Base-by-base conservation (phyloP, 2,888 invertebrate genomes). In the Coremacera marginata region DNA sequence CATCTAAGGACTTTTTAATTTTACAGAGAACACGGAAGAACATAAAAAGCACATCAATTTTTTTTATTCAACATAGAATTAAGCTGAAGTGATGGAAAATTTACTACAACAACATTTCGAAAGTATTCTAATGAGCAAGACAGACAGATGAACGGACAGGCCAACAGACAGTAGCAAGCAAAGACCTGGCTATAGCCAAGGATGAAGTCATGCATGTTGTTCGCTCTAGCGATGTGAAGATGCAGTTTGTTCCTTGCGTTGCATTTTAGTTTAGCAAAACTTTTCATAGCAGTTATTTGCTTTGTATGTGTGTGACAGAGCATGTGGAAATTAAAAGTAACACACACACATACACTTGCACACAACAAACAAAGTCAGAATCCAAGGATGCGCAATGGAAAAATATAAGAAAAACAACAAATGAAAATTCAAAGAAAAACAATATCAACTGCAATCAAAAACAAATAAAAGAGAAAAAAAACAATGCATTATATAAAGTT, bases 101-200 rank as follows among this genome's bases (percentile, higher is more conserved):
- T 52, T 77, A 62, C 62, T 62, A 27, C 68, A 73, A 62, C 68
- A 78, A 79, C 81, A 80, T 83, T 84, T 82, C 80, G 82, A 83
- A 85, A 84, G 83, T 85, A 85, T 85, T 84, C 83, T 84, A 85
- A 85, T 84, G 86, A 85, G 85, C 82, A 63, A 80, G 76, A 82
- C 75, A 37, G 71, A 51, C 71, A 75, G 75, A n/a, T 44, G 37
- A n/a, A 67, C 25, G 31, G 51, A 74, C 27, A 19, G 60, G 31
- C 37, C 14, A n/a, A 51, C 65, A 52, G 55, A 65, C 49, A 49
- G 31, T 51, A 63, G 16, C 52, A 55, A 19, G 37, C 57, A 19
- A 22, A 19, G 31, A 74, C 5, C 11, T 31, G 51, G 51, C 31
- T 11, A 34, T 52, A 51, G 19, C 22, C 22, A 68, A 49, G 72